Conservation (phyloP, 1,140 invertebrate species). For the Drosophila tsacasi region DNA sequence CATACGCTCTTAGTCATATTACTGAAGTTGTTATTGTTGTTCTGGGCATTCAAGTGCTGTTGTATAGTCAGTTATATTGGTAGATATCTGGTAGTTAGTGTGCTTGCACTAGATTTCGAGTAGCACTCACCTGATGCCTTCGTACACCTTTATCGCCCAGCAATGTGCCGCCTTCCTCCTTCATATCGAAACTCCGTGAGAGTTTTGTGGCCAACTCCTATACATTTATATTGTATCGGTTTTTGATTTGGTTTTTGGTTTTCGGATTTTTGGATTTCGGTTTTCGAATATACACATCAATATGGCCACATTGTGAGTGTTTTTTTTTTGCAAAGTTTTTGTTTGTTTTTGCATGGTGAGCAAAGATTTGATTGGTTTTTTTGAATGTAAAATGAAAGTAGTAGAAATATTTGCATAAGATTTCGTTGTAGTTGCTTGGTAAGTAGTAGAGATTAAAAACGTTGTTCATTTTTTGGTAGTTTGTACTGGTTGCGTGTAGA, state of each 20-base stretch:
- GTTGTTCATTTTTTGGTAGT: conserved; percentile 48
- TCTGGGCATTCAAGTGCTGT: conserved; percentile 76
- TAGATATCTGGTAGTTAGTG: conserved; percentile 45
- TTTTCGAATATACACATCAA: conserved; percentile 23
- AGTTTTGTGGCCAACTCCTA: conserved; percentile 94
- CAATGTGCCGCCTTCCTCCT: conserved; percentile 91
- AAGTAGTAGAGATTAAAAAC: conserved; percentile 57
- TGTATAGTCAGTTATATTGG: conserved; percentile 41
- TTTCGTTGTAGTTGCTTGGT: conserved; percentile 66
- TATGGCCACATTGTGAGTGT: conserved; percentile 45
- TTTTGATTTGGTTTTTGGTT: conserved; percentile 20
- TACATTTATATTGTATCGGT: conserved; percentile 51
- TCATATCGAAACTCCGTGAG: conserved; percentile 94
- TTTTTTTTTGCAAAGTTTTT: conserved; percentile 28
- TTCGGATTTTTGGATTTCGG: conserved; percentile 24
- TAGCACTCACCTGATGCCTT: conserved; percentile 85
- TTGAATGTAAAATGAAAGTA: conserved; percentile 79
- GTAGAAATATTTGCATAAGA: conserved; percentile 83
- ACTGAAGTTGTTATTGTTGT: conserved; percentile 40
- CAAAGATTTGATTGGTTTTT: conserved; percentile 60
- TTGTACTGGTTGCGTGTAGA: conserved; percentile 39
- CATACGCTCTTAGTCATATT: conserved; percentile 36
- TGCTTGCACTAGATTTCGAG: conserved; percentile 56
- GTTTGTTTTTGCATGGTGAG: conserved; percentile 60
- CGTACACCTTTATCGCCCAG: conserved; percentile 88